phyloP scores from a whole-genome alignment of 2,888 invertebrate species.

The Acholoe squamosa region DNA sequence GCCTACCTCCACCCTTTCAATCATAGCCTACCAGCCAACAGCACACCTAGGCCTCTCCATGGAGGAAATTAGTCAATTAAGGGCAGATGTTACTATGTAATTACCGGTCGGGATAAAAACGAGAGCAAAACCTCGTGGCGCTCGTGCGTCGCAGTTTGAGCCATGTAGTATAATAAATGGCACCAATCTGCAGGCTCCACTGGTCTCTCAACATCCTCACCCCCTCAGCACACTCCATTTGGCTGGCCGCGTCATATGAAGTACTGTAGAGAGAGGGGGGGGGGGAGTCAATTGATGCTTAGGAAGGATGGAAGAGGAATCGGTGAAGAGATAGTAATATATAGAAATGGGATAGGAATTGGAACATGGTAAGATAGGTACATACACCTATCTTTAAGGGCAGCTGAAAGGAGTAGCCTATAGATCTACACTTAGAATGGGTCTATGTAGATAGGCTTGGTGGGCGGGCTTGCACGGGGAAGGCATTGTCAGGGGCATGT shows the following conservation, averaged over 20 bases:
- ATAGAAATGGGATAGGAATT: neutral
- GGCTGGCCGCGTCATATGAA: too few species aligned
- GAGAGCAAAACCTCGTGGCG: neutral
- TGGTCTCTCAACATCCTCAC: neutral
- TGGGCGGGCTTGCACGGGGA: neutral
- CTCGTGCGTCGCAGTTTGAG: neutral
- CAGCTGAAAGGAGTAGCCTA: too few species aligned
- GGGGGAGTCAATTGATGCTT: too few species aligned
- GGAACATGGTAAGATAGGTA: too few species aligned
- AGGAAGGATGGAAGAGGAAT: neutral
- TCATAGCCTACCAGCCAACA: neutral
- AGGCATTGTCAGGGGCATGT: neutral
- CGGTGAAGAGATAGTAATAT: neutral
- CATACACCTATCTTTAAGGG: too few species aligned
- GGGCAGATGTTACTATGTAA: slow-evolving; percentile 28
- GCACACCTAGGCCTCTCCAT: neutral
- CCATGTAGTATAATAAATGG: slow-evolving; percentile 36
- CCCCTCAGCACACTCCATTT: too few species aligned
- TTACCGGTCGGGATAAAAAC: slow-evolving; percentile 9
- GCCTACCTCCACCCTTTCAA: neutral
- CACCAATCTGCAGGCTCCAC: neutral
- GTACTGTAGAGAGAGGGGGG: neutral
- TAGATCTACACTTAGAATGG: too few species aligned
- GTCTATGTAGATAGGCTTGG: neutral
- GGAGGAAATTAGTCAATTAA: slow-evolving; percentile 26